Evolutionary conservation across 2,797 vertebrate species (phyloP).

Genomic region (Tragelaphus eurycerus): DNA sequence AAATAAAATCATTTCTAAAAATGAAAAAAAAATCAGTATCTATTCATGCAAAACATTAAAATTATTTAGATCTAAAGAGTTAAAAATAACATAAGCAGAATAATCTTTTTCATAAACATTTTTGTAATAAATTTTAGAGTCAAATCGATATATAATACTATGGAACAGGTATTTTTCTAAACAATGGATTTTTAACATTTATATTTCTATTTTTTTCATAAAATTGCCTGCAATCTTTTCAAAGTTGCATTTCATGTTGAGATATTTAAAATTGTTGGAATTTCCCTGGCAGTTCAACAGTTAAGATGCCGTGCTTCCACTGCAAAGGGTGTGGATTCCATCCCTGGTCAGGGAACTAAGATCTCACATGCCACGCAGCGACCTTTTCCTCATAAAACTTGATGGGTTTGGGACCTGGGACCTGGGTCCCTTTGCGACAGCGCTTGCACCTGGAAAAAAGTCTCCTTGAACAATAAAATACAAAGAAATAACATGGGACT

Average conservation of each 20-base stretch:
- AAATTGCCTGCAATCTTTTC: conserved; percentile 21
- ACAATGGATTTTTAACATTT: not conserved
- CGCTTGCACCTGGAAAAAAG: not conserved
- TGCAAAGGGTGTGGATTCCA: not conserved
- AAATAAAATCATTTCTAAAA: conserved; percentile 29
- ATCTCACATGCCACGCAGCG: not conserved
- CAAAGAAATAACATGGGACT: not conserved
- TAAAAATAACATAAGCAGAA: not conserved
- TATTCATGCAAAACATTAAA: not conserved
- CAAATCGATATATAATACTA: not conserved
- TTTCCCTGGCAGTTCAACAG: not conserved
- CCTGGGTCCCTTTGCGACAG: not conserved
- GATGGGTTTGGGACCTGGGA: not conserved
- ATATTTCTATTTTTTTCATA: not conserved
- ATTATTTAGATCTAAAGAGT: not conserved
- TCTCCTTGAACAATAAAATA: not conserved
- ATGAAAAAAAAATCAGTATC: not conserved
- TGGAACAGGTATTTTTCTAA: not conserved
- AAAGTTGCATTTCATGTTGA: not conserved
- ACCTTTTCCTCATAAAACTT: not conserved
- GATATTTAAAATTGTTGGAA: not conserved
- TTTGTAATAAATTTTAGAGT: not conserved
- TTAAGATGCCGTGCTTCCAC: not conserved
- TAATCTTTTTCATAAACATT: not conserved
- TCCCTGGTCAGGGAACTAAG: not conserved